A percentile compares a stretch with the other conserved stretches of the same genome.
phyloP scores from a whole-genome alignment of 2,888 invertebrate species.

The Athalia circularis region DNA sequence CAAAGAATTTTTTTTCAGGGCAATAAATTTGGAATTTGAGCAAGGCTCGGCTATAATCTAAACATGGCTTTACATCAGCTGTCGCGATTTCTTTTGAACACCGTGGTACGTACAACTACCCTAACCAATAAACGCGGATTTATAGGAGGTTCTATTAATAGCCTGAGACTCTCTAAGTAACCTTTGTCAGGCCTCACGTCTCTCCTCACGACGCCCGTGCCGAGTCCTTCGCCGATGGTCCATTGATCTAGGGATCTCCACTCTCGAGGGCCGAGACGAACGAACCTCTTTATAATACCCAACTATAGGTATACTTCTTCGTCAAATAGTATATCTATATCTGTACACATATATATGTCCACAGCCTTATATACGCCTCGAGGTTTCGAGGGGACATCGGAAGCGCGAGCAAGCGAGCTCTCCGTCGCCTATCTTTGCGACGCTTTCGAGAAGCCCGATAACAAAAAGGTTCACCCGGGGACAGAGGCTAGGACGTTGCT shows the following conservation, averaged over 20 bases:
- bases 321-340: too few relatives aligned
- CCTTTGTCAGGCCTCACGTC: constrained; percentile 39
- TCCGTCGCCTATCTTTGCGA: constrained; percentile 16
- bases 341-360: not conserved
- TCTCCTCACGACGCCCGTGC: constrained; percentile 16
- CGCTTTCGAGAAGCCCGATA: constrained; percentile 29
- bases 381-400: constrained; percentile 35
- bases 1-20: too few relatives aligned
- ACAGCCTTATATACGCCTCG: not conserved
- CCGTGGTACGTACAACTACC: not conserved
- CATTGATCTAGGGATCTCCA: constrained; percentile 42
- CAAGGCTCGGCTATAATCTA: not conserved
- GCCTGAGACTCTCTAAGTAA: constrained; percentile 30
- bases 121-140: not conserved
- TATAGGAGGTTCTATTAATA: constrained; percentile 32
- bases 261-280: constrained; percentile 38
- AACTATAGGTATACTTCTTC: too few relatives aligned
- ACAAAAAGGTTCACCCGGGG: constrained; percentile 35
- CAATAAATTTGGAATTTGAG: not conserved
- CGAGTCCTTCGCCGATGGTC: constrained; percentile 39
- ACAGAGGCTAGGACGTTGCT: constrained; percentile 22
- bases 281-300: constrained; percentile 31
- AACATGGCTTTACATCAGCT: constrained; percentile 16
- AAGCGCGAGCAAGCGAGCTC: constrained; percentile 1
- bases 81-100: constrained; percentile 22